A percentile compares a stretch with the other conserved stretches of the same genome.
Evolutionary conservation across 2,797 vertebrate genomes (phyloP).

Genomic region (Eurystomus glaucurus): DNA sequence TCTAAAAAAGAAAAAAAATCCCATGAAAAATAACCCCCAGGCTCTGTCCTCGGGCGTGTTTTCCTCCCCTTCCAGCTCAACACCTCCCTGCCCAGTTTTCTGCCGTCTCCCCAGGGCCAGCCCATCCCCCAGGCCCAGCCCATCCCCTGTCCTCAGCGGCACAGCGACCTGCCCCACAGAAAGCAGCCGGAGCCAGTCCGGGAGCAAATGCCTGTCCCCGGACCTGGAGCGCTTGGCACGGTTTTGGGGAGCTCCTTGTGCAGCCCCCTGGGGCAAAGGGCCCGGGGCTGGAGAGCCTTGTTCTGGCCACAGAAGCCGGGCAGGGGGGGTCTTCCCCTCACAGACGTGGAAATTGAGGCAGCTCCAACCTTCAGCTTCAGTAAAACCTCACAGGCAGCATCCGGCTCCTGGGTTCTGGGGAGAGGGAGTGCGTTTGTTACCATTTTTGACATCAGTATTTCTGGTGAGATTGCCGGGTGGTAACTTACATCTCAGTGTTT

Average conservation of each 20-base stretch:
- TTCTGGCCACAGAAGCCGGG: rapidly evolving
- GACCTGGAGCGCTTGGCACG: rapidly evolving
- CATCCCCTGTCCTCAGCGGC: neutral
- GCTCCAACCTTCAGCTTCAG: neutral
- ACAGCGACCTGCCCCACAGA: neutral
- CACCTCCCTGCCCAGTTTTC: rapidly evolving
- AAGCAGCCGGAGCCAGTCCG: rapidly evolving
- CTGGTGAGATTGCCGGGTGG: neutral
- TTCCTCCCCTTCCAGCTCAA: neutral
- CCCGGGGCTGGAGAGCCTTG: rapidly evolving
- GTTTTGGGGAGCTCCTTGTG: neutral
- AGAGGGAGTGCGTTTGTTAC: neutral
- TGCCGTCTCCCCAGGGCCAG: neutral
- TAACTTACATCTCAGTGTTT: neutral
- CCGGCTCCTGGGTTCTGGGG: neutral
- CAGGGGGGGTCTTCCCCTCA: neutral
- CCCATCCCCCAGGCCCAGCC: neutral
- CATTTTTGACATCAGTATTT: neutral
- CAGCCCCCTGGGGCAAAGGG: rapidly evolving
- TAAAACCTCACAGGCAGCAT: neutral
- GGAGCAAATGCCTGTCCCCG: rapidly evolving
- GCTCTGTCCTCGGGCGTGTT: neutral
- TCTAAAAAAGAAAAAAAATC: neutral
- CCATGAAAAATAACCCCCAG: neutral
- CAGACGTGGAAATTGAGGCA: neutral